Conservation (phyloP, 2,797 vertebrate species). For the Macropus fuliginosus region DNA sequence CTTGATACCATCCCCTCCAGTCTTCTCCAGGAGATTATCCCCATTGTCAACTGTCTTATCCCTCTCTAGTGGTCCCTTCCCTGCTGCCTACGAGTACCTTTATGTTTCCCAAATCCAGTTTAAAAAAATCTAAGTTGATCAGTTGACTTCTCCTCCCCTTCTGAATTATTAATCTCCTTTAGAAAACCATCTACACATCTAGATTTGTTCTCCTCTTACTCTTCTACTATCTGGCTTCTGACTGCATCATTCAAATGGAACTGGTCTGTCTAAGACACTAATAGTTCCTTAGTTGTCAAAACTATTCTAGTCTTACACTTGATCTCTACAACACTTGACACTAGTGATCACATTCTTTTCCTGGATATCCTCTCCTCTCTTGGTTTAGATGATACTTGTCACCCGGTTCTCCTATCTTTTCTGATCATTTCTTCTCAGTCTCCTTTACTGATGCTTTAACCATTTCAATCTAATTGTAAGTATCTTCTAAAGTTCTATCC, state of each 20-base stretch:
- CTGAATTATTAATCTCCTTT: background rate
- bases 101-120: background rate
- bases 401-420: background rate
- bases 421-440: background rate
- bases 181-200: background rate
- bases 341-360: background rate
- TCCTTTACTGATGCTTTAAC: background rate
- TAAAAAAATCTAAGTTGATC: background rate
- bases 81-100: background rate
- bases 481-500: background rate
- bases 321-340: background rate
- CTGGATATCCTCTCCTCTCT: background rate
- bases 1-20: background rate
- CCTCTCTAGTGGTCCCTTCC: background rate
- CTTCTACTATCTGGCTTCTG: background rate
- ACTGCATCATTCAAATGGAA: background rate
- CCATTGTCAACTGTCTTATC: background rate
- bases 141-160: background rate
- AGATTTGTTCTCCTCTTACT: background rate
- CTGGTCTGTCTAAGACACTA: background rate
- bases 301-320: background rate
- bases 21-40: background rate
- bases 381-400: background rate
- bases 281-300: background rate
- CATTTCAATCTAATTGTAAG: background rate